Percentiles rank a stretch among this genome's conserved stretches.
Conservation (phyloP, 2,113 vertebrate species). For the Parus major region DNA sequence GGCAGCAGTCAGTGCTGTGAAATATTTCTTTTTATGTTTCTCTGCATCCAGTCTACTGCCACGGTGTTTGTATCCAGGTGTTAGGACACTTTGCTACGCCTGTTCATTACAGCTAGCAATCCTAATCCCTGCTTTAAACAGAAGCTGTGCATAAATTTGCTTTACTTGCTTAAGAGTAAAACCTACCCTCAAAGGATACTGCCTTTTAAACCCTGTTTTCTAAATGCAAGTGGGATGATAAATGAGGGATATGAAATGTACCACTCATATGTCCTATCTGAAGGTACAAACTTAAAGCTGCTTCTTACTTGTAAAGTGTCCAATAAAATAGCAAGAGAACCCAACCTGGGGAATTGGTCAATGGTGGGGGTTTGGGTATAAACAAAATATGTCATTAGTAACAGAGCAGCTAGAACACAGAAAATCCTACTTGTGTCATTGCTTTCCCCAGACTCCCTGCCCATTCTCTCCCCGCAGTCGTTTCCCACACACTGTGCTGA, state of each 20-base stretch:
- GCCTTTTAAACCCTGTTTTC: background rate
- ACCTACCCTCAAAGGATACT: background rate
- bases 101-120: background rate
- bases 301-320: background rate
- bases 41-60: background rate
- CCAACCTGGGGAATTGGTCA: background rate
- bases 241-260: accelerated
- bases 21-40: background rate
- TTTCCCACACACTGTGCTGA: background rate
- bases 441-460: background rate
- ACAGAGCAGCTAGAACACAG: background rate
- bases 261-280: accelerated
- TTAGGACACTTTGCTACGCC: background rate
- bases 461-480: background rate
- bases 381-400: background rate
- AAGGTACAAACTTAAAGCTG: background rate
- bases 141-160: background rate
- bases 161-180: background rate
- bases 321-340: background rate
- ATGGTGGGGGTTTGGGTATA: background rate
- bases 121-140: background rate
- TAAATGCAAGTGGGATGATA: background rate
- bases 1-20: background rate
- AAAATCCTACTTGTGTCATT: background rate
- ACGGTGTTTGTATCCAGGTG: background rate